Conservation (phyloP, 2,113 vertebrate species). For the Poeciliopsis retropinna region DNA sequence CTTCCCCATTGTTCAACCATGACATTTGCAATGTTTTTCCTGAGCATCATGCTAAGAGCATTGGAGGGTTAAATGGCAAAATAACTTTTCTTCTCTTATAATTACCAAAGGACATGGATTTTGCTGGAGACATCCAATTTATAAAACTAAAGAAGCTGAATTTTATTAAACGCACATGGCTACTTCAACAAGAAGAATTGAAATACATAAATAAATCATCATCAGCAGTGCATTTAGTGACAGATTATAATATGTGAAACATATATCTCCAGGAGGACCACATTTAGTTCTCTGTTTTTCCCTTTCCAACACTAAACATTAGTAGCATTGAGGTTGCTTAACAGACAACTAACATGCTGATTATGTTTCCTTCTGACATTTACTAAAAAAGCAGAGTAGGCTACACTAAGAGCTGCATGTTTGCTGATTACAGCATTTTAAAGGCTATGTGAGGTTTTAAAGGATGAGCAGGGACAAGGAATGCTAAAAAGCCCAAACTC, state of each 20-base stretch:
- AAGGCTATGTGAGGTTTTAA: background rate
- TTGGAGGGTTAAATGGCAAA: background rate
- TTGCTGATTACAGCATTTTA: background rate
- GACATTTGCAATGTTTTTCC: no score
- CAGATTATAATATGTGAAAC: background rate
- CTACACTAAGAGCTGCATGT: background rate
- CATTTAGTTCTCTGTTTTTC: no score
- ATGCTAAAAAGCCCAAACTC: background rate
- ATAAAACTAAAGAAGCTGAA: no score
- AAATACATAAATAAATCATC: background rate
- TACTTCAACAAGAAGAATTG: background rate
- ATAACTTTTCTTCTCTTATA: background rate
- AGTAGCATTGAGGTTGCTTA: background rate
- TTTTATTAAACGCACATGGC: no score
- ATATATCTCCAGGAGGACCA: background rate
- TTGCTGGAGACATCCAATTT: background rate
- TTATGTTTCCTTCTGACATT: background rate
- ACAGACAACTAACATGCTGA: background rate
- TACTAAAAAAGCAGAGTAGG: background rate
- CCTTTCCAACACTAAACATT: background rate
- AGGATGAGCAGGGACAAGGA: background rate
- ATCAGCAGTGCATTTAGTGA: background rate
- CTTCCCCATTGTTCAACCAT: no score
- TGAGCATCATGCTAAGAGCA: no score
- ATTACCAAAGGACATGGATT: background rate